Conservation (phyloP, 1,140 invertebrate species). For the Drosophila saltans region DNA sequence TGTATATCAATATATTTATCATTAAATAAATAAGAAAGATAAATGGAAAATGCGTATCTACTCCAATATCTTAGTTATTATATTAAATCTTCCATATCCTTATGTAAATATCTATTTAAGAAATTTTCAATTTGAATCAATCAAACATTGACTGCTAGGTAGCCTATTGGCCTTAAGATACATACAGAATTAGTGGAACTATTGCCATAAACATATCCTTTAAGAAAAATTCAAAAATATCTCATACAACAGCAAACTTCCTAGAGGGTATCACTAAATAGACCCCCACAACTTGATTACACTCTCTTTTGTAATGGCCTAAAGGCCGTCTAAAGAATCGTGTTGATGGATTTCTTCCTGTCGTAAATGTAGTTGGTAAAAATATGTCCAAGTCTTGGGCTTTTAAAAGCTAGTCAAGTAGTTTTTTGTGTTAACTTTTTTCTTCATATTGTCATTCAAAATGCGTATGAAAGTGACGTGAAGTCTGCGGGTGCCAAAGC, state of each 20-base stretch:
- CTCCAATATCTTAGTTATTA: no score
- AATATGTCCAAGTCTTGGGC: constrained; percentile 44
- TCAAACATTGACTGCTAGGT: no score
- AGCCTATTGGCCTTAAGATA: no score
- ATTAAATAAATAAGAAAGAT: no score
- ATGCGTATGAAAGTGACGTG: not conserved
- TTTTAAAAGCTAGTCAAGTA: constrained; percentile 11
- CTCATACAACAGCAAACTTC: not conserved
- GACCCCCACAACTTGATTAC: not conserved
- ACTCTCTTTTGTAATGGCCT: constrained; percentile 15
- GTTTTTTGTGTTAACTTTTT: constrained; percentile 15
- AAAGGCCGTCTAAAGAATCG: constrained; percentile 56
- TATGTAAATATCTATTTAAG: no score
- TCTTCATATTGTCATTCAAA: constrained; percentile 8
- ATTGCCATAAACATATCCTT: no score
- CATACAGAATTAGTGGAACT: no score
- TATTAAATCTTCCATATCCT: no score
- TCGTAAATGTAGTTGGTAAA: constrained; percentile 66
- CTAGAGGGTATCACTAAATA: not conserved
- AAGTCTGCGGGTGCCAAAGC: not conserved
- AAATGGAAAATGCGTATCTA: no score
- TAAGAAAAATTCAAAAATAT: no score
- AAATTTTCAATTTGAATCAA: no score
- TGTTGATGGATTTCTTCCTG: constrained; percentile 79
- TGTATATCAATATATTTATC: no score